Evolutionary conservation across 2,888 invertebrate species (phyloP).

Genomic region (Epistrophe eligans): DNA sequence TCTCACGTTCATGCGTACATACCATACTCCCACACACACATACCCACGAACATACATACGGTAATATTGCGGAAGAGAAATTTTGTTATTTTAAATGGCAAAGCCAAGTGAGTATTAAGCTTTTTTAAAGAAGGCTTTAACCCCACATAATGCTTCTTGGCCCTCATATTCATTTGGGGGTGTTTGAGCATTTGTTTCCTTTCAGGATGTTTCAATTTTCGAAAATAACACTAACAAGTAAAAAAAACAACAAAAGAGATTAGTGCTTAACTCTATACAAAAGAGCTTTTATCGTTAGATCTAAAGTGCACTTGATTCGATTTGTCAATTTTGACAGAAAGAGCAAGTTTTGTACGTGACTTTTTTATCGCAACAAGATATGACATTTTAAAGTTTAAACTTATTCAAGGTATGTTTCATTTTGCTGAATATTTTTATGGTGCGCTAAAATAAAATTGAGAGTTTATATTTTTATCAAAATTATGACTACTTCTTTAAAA

Average conservation of each 20-base stretch:
- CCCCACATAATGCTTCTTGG: slow-evolving; percentile 57
- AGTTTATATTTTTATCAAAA: no score
- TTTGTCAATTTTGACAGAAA: slow-evolving; percentile 57
- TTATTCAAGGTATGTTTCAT: neutral
- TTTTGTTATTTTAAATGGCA: slow-evolving; percentile 43
- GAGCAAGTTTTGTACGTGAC: slow-evolving; percentile 25
- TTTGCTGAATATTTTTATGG: neutral
- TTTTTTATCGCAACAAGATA: slow-evolving; percentile 4
- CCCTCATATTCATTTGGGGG: slow-evolving; percentile 41
- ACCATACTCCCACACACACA: slow-evolving; percentile 21
- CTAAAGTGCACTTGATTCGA: slow-evolving; percentile 64
- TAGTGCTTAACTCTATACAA: slow-evolving; percentile 26
- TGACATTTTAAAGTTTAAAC: slow-evolving; percentile 19
- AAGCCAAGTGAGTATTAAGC: slow-evolving; percentile 54
- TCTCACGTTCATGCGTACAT: slow-evolving; percentile 72
- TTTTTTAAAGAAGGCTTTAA: slow-evolving; percentile 54
- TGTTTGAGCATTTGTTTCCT: slow-evolving; percentile 67
- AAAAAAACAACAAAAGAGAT: slow-evolving; percentile 26
- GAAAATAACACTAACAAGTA: neutral
- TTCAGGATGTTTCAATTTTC: slow-evolving; percentile 65
- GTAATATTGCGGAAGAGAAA: slow-evolving; percentile 36
- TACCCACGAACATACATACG: neutral
- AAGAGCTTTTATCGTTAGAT: slow-evolving; percentile 64
- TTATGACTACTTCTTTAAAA: no score
- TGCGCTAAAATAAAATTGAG: no score